phyloP scores from a whole-genome alignment of 2,113 vertebrate species.

The Buteo buteo region DNA sequence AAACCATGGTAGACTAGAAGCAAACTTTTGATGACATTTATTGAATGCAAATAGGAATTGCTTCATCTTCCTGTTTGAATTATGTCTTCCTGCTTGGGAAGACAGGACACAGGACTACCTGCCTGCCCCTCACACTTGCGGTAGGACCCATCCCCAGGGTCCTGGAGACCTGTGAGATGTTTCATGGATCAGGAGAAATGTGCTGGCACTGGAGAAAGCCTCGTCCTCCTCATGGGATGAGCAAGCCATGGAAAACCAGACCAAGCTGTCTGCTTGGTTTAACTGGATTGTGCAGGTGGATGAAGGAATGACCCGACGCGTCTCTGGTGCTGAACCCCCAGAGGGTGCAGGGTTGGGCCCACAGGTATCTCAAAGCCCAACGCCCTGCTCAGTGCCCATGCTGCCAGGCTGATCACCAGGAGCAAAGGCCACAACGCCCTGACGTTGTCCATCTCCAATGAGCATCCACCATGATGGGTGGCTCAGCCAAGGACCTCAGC shows the following conservation, averaged over 20 bases:
- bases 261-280: background rate
- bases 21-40: background rate
- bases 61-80: background rate
- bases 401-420: background rate
- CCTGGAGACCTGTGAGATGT: background rate
- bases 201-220: background rate
- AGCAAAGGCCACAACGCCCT: fast-evolving
- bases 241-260: background rate
- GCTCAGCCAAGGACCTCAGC: background rate
- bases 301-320: background rate
- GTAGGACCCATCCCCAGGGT: background rate
- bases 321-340: background rate
- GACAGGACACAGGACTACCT: fast-evolving
- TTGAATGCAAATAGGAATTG: background rate
- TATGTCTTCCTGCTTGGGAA: background rate
- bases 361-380: background rate
- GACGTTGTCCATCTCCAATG: fast-evolving
- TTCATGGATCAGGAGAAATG: background rate
- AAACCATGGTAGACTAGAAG: background rate
- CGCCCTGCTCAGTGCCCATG: background rate
- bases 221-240: fast-evolving
- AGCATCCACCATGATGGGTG: background rate
- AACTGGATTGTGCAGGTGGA: fast-evolving
- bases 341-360: background rate
- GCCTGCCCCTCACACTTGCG: background rate